Evolutionary conservation across 2,113 vertebrate genomes (phyloP).

Genomic region (Narcine bancroftii): DNA sequence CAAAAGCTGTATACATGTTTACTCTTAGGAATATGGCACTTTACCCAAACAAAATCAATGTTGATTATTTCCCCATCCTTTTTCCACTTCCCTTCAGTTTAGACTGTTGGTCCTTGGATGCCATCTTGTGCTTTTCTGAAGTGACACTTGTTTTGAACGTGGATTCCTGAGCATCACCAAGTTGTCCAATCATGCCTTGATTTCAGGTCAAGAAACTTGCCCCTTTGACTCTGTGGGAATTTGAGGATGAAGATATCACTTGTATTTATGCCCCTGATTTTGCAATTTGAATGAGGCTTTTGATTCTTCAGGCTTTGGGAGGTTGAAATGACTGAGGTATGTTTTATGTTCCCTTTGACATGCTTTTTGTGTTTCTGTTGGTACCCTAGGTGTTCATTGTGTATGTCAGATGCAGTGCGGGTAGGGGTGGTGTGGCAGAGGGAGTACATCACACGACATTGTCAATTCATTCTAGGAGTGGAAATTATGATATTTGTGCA

Average conservation of each 20-base stretch:
- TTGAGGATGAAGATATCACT: background rate
- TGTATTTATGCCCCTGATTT: background rate
- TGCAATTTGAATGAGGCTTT: background rate
- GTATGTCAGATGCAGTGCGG: background rate
- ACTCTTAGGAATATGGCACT: background rate
- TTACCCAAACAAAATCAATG: background rate
- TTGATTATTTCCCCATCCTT: background rate
- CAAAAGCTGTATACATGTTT: background rate
- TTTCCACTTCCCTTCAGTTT: background rate
- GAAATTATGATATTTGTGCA: background rate
- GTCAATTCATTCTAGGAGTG: background rate
- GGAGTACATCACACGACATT: background rate
- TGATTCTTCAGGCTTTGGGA: background rate
- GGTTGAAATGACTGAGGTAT: background rate
- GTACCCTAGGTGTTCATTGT: background rate
- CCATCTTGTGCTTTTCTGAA: background rate
- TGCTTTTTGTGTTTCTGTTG: background rate
- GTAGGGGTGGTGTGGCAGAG: too few species aligned
- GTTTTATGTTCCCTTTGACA: background rate
- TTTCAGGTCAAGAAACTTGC: background rate
- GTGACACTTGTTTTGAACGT: background rate
- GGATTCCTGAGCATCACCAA: background rate
- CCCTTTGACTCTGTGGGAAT: background rate
- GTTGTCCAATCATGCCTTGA: background rate
- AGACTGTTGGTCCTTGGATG: background rate